These are phyloP conservation scores for Exephanes ischioxanthus DNA, from an alignment of 2,888 invertebrate genomes.

Conservation along the genomic window DNA sequence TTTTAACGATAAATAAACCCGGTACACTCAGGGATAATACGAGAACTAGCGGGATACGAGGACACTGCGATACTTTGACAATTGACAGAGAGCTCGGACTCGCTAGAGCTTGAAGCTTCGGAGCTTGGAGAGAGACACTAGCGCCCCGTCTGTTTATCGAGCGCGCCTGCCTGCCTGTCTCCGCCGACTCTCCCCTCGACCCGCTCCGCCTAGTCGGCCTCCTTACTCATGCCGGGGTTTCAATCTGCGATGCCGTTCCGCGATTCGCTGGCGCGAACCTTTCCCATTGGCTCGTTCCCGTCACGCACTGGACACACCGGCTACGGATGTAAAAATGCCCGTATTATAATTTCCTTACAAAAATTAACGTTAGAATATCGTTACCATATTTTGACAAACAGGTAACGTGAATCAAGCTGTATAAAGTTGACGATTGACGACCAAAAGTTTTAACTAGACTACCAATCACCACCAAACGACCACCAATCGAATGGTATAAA, in stretches of 20 bases:
- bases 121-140: slow-evolving; percentile 76
- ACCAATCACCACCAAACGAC: too few relatives aligned
- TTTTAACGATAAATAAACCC: slow-evolving; percentile 71
- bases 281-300: too few relatives aligned
- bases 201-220: background rate
- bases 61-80: slow-evolving; percentile 78
- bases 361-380: too few relatives aligned
- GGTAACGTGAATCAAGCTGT: too few relatives aligned
- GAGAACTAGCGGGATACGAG: slow-evolving; percentile 68
- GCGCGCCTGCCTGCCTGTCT: slow-evolving; percentile 70
- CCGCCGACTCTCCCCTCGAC: slow-evolving; percentile 27
- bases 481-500: too few relatives aligned
- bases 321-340: too few relatives aligned
- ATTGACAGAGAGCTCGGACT: slow-evolving; percentile 74
- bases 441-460: too few relatives aligned
- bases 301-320: too few relatives aligned
- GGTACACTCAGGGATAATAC: slow-evolving; percentile 48
- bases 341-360: too few relatives aligned
- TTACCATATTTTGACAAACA: too few relatives aligned
- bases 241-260: background rate
- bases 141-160: slow-evolving; percentile 79
- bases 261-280: background rate
- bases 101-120: slow-evolving; percentile 60
- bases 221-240: background rate
- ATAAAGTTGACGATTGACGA: too few relatives aligned